A percentile compares a stretch with the other conserved stretches of the same genome.
Conservation (phyloP, 2,113 vertebrate genomes). For the Protobothrops flavoviridis region DNA sequence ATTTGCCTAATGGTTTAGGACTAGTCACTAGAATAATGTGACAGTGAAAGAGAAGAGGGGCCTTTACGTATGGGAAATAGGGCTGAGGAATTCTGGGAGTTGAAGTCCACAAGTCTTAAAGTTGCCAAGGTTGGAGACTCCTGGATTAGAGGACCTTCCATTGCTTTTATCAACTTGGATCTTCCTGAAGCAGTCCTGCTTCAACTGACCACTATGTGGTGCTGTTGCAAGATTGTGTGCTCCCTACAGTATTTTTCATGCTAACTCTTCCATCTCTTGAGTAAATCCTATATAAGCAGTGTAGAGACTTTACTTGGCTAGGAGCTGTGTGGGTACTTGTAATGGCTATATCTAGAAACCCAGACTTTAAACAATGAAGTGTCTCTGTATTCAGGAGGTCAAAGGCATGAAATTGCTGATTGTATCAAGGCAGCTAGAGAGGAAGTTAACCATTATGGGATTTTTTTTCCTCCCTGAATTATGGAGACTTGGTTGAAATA, state of each 20-base stretch:
- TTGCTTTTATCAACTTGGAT: not conserved
- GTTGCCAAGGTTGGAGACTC: too few species aligned
- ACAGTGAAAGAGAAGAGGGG: not conserved
- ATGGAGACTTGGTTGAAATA: not conserved
- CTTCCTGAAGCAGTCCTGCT: not conserved
- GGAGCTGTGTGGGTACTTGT: not conserved
- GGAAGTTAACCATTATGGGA: not conserved
- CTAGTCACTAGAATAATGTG: not conserved
- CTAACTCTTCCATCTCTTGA: not conserved
- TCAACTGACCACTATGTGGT: constrained; percentile 12
- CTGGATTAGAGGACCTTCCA: not conserved
- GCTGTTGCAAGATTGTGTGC: not conserved
- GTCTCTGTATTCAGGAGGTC: not conserved
- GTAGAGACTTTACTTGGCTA: not conserved
- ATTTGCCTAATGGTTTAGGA: not conserved
- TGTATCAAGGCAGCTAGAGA: not conserved
- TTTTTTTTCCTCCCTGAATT: not conserved
- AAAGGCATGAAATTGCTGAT: not conserved
- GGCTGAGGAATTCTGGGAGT: too few species aligned
- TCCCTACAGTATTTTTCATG: not conserved
- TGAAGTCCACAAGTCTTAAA: too few species aligned
- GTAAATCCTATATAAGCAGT: too few species aligned
- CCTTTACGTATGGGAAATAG: not conserved
- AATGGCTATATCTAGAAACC: not conserved
- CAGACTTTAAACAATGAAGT: not conserved